Evolutionary conservation across 2,113 vertebrate genomes (phyloP), one percentile per base, ranked within the genome.

Genomic region (Mixornis gularis): DNA sequence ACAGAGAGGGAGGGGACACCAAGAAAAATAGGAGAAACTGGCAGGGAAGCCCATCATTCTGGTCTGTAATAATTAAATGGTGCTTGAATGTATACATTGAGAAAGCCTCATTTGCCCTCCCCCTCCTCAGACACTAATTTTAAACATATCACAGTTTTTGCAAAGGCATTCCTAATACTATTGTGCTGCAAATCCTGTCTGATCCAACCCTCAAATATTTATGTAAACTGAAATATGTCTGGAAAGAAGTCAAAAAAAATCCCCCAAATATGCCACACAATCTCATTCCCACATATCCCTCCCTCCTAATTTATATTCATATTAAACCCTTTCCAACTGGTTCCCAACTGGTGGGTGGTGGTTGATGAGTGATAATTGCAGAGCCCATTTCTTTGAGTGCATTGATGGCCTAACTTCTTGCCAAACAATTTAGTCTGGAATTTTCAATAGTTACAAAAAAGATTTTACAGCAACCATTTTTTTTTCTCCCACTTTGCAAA

Each of bases 161-260:
- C 93, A 96, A 90, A 96, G 87, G 87, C 96, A 97, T 97, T 97
- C 97, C 94, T 96, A 87, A 70, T 93, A 77, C 95, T 85, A 96
- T 97, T 97, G 96, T 97, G 77, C 94, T 97, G 63, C 86, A 97
- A 97, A 98, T 97, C 96, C 97, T 95, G 96, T 97, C 97, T 98
- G 95, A 97, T 95, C 96, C 94, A 90, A 92, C 94, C 91, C 96
- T 96, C 95, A 97, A 96, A 97, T 97, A 97, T 97, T 97, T 97
- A 97, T 97, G 95, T 95, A 97, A 97, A 98, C 96, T 95, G 94
- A 97, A 97, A 97, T 96, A 95, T 94, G 93, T 97, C 97, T 97
- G 96, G 95, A 97, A 95, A 97, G 89, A 95, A 96, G 63, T 95
- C 96, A 97, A 97, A 93, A 93, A 97, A 96, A 52, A 4, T 43